These are phyloP conservation scores for Dynastes hyllus DNA, from an alignment of 2,888 invertebrate genomes.

Conservation along the genomic window DNA sequence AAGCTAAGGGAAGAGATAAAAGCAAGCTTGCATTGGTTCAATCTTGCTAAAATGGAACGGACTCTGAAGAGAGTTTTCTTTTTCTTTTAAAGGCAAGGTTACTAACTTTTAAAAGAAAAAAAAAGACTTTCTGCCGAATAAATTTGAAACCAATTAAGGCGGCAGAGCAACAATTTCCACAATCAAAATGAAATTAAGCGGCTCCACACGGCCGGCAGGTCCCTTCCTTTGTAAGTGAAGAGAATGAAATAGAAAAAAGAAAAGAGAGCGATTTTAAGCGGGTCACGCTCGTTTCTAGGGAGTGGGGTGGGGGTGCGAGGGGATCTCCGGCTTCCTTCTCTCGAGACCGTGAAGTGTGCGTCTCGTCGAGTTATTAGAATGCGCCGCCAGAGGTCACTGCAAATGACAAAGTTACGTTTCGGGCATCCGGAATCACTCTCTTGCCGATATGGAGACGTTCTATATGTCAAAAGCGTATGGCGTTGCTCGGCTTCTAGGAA, in stretches of 20 bases:
- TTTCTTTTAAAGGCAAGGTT: not conserved
- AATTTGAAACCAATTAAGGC: constrained; percentile 58
- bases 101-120: constrained; percentile 48
- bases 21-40: not conserved
- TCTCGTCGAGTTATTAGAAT: constrained; percentile 61
- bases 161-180: constrained; percentile 61
- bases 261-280: not conserved
- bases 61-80: not conserved
- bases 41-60: not conserved
- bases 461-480: constrained; percentile 13
- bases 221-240: constrained; percentile 21
- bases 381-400: constrained; percentile 63
- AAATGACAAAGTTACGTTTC: constrained; percentile 43
- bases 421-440: constrained; percentile 22
- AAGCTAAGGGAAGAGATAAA: not conserved
- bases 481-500: too few relatives aligned
- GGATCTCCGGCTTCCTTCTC: not conserved
- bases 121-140: constrained; percentile 59
- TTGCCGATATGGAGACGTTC: constrained; percentile 11
- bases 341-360: constrained; percentile 13
- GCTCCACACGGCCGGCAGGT: constrained; percentile 57
- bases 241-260: not conserved
- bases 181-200: constrained; percentile 65
- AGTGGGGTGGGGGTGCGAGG: not conserved
- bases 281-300: not conserved